Conservation (phyloP, 2,113 vertebrate genomes). For the Dolichotis patagonum region DNA sequence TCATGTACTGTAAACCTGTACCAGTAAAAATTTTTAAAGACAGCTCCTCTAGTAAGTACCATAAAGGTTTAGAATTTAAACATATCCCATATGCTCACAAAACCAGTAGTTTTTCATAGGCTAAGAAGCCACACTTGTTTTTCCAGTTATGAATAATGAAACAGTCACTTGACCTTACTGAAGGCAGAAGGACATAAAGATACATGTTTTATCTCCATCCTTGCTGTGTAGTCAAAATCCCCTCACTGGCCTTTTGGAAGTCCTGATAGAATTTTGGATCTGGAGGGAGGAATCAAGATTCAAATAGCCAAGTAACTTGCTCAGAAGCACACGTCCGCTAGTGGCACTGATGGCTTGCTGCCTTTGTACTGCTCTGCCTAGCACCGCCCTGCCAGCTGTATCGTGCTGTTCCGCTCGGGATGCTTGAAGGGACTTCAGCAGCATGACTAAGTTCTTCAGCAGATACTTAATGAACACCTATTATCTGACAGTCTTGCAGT, state of each 20-base stretch:
- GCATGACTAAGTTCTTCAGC: not conserved
- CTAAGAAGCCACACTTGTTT: conserved; percentile 54
- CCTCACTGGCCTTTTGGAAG: conserved; percentile 15
- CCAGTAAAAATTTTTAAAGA: not conserved
- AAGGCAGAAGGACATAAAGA: conserved; percentile 24
- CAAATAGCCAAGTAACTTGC: not conserved
- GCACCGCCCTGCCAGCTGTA: not conserved
- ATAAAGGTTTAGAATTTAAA: conserved; percentile 29
- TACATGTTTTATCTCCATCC: not conserved
- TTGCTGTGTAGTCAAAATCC: conserved; percentile 26
- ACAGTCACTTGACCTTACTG: conserved; percentile 58
- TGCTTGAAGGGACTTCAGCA: not conserved
- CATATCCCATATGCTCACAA: not conserved
- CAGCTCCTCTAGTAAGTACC: not conserved
- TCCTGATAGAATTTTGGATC: not conserved
- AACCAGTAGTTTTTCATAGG: conserved; percentile 46
- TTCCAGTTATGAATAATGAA: conserved; percentile 69
- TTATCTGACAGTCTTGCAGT: not conserved
- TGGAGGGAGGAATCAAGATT: not conserved
- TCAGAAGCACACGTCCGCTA: not conserved
- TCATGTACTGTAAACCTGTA: not conserved
- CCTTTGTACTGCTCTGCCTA: not conserved
- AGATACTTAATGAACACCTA: not conserved
- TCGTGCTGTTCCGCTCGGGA: not conserved
- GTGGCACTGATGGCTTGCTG: not conserved